Evolutionary conservation across 2,113 vertebrate genomes (phyloP).

Genomic region (Cygnus atratus): DNA sequence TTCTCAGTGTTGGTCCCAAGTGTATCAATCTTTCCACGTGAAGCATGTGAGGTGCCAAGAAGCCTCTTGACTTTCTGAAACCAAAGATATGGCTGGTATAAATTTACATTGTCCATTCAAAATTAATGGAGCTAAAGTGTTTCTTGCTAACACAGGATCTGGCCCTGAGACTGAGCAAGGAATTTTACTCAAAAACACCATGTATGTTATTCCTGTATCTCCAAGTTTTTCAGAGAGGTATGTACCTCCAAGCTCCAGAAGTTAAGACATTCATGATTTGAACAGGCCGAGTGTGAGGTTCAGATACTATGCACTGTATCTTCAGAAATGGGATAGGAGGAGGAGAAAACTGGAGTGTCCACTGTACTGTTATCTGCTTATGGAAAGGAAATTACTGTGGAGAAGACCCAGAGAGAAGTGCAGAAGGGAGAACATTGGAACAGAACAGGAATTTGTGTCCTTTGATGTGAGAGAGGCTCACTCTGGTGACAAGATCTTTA

Average conservation of each 20-base stretch:
- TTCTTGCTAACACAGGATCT: not conserved
- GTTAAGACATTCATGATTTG: not conserved
- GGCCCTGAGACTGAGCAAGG: not conserved
- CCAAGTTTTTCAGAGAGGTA: not conserved
- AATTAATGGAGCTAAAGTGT: not conserved
- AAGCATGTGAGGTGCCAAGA: not conserved
- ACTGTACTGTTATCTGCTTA: not conserved
- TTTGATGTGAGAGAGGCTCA: not conserved
- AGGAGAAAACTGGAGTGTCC: not conserved
- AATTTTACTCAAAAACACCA: not conserved
- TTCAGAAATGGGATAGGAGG: not conserved
- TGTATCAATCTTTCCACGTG: not conserved
- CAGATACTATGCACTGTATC: not conserved
- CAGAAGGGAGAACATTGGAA: not conserved
- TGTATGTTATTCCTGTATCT: not conserved
- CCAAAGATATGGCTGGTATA: not conserved
- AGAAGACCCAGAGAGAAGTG: not conserved
- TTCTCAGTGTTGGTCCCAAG: not conserved
- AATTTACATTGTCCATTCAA: not conserved
- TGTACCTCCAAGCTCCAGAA: not conserved
- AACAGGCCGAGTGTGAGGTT: not conserved
- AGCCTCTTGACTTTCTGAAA: not conserved
- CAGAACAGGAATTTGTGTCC: not conserved
- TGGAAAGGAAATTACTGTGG: not conserved
- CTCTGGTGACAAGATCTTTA: not conserved